Conservation (phyloP, 2,797 vertebrate species). For the Psittacula derbiana region DNA sequence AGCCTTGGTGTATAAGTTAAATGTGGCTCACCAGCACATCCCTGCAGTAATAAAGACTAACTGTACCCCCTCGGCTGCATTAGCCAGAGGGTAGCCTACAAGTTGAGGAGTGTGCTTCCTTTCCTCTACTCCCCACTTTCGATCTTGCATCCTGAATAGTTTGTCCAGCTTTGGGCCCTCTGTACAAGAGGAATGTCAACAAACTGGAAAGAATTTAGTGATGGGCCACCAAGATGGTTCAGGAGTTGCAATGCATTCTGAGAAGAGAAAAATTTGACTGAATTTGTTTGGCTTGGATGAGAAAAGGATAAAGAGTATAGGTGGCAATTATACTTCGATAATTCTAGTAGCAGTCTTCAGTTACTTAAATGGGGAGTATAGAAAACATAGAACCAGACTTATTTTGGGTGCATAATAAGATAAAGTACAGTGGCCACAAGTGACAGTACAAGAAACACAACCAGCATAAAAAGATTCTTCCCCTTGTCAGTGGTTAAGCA, state of each 20-base stretch:
- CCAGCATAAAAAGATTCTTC: neutral
- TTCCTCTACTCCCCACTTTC: neutral
- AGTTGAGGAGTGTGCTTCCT: neutral
- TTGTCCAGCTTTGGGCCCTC: neutral
- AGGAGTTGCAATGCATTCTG: neutral
- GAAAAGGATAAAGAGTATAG: neutral
- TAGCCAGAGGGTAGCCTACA: neutral
- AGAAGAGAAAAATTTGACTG: neutral
- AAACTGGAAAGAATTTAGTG: neutral
- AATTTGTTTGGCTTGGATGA: neutral
- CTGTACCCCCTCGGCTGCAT: neutral
- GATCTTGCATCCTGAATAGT: neutral
- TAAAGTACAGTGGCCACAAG: neutral
- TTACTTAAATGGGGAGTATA: neutral
- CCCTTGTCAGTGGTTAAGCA: neutral
- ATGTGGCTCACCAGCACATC: neutral
- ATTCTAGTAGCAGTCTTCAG: neutral
- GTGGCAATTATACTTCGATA: neutral
- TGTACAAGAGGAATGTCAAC: neutral
- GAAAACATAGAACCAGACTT: neutral
- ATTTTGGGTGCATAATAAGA: neutral
- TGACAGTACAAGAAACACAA: neutral
- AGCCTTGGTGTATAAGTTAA: neutral
- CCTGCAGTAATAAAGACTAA: neutral
- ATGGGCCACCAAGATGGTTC: neutral